Evolutionary conservation across 2,113 vertebrate species (phyloP).

Genomic region (Hyaena hyaena): DNA sequence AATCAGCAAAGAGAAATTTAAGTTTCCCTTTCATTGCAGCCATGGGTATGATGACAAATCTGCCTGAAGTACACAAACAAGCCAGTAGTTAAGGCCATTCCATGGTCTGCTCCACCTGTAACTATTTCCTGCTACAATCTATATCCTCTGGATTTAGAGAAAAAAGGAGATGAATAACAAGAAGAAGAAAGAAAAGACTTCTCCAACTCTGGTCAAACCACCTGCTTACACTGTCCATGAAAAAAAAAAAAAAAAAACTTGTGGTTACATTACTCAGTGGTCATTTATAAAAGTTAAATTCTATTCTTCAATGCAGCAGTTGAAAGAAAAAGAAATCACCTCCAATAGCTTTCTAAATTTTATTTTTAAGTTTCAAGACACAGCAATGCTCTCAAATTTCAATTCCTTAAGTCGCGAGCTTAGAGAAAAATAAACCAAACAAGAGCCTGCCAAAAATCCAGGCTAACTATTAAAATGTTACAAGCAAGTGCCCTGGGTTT

Average conservation of each 20-base stretch:
- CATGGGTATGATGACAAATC: background rate
- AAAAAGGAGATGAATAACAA: background rate
- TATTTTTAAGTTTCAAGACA: slow-evolving; percentile 62
- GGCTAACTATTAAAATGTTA: slow-evolving; percentile 75
- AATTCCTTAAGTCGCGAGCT: slow-evolving; percentile 62
- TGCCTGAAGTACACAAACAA: background rate
- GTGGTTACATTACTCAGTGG: background rate
- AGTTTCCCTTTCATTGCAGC: background rate
- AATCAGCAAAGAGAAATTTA: background rate
- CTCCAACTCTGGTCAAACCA: background rate
- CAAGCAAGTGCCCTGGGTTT: slow-evolving; percentile 29
- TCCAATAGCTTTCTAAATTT: slow-evolving; percentile 34
- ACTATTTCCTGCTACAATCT: background rate
- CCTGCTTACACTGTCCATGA: background rate
- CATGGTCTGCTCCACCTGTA: background rate
- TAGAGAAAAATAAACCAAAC: slow-evolving; percentile 73
- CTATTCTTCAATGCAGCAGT: background rate
- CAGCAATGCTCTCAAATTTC: slow-evolving; percentile 71
- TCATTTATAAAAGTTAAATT: slow-evolving; percentile 56
- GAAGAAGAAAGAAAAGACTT: background rate
- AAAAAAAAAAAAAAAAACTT: background rate
- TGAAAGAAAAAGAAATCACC: slow-evolving; percentile 39
- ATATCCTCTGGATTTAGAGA: background rate
- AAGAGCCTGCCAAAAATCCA: slow-evolving; percentile 73
- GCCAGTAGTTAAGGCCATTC: background rate